A percentile compares a stretch with the other conserved stretches of the same genome.
phyloP scores from a whole-genome alignment of 2,888 invertebrate genomes.

The Lumbricus terrestris region DNA sequence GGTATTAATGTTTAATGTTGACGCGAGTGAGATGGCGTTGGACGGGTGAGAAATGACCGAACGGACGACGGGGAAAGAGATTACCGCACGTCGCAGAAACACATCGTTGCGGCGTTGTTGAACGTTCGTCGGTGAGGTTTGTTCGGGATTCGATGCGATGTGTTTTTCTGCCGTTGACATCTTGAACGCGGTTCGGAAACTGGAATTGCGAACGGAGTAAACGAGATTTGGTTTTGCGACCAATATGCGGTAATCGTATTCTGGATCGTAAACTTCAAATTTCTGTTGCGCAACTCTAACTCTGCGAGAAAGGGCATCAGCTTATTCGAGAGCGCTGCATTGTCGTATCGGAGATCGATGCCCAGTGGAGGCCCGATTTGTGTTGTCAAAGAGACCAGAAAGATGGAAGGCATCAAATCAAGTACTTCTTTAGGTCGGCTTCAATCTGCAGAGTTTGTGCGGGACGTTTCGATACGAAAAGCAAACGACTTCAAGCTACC shows the following conservation, averaged over 20 bases:
- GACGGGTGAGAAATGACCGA: background rate
- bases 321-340: no score
- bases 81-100: background rate
- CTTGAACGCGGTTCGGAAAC: background rate
- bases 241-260: background rate
- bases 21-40: background rate
- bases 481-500: no score
- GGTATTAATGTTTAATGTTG: background rate
- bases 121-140: background rate
- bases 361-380: no score
- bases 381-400: no score
- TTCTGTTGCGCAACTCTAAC: no score
- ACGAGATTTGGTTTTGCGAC: background rate
- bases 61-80: background rate
- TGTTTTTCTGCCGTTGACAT: background rate
- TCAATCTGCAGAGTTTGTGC: no score
- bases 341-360: no score
- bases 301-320: no score
- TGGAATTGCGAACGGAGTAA: background rate
- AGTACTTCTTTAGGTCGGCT: no score
- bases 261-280: no score
- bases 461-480: no score
- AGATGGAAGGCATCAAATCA: no score
- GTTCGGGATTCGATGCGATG: background rate
- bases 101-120: background rate